Base-by-base conservation (phyloP, 2,888 invertebrate genomes). In the Scrobipalpa atriplicella region DNA sequence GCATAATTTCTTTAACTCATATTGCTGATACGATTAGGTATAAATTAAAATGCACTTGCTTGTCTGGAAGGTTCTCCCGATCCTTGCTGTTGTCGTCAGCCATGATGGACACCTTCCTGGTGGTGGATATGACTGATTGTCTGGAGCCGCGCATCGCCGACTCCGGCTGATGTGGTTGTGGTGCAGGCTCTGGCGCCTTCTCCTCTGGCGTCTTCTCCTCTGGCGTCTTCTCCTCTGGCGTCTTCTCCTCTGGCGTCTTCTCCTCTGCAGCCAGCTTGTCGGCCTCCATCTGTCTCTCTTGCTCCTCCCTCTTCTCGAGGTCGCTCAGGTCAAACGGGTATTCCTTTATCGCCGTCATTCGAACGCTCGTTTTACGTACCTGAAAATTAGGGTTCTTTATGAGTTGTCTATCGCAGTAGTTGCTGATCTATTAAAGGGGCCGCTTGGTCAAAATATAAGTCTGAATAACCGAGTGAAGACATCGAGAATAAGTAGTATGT, bases 91-190 rank as follows among this genome's bases (percentile, higher is more conserved):
- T 82, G 73, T 81, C 94, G 78, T 94, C 94, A 6, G 94, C 93
- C 84, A 94, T 94, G 70, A 95, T 95, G 76, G 95, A 95, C 13
- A 95, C 95, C 81, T 94, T 93, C 68, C 95, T 87, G 16, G 82
- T 73, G 0, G 74, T 73, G 36, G 82, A 76, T 1, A 65, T 66
- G 51, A 62, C 41, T 38, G 70, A 61, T 66, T 70, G 16, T 18
- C 68, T 74, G 67, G 65, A 70, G 39, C 58, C 58, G 8, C 65
- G 67, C 56, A 36, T 69, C 39, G 70, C 69, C 18, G 69, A 63
- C 52, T 63, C 63, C 5, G 36, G 70, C 39, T 69, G 69, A 29
- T 68, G 68, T 3, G 66, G 67, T 21, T 67, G 66, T 18, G 72
- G 68, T 8, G 69, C 64, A 39, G 62, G 38, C 11, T 66, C 67